Evolutionary conservation across 2,113 vertebrate species (phyloP), one percentile per base, ranked within the genome.

Genomic region (Pangasianodon gigas): DNA sequence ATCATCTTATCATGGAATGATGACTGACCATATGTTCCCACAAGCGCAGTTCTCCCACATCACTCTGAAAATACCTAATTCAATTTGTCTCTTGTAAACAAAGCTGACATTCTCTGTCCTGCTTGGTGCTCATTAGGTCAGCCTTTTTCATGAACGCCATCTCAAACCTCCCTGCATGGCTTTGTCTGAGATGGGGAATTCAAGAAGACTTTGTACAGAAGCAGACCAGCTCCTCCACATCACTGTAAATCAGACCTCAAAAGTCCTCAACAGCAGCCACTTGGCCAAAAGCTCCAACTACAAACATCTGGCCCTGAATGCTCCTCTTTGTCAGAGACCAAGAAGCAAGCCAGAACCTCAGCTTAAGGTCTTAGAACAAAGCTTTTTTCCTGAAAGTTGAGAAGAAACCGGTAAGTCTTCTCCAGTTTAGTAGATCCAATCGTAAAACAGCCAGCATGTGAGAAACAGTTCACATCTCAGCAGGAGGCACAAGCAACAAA

Each of bases 311-410:
- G 56, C 6, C n/a, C 18, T 29, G 24, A 79, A 60, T 8, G 48
- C 79, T 69, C 29, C 46, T n/a, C 21, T 58, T 77, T 44, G 11
- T 77, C 86, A 87, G 32, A 86, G 32, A 71, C 48, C 2, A 26
- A 74, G 67, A 16, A 60, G 11, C 13, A 54, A 29, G 54, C 52
- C 79, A 83, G 80, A 32, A 56, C 87, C 58, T 67, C 10, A 65
- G 14, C 32, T 88, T 83, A 44, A 84, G 82, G 54, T 82, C 82
- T 44, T 21, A 84, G 41, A 62, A 29, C 37, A 62, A 84, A 84
- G 56, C 37, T 60, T 87, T 14, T 24, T 67, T 84, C 51, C 48
- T 67, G 51, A 48, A 81, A 71, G 24, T 19, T 37, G 26, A 88
- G 26, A 60, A 85, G n/a, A 56, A n/a, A 51, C 14, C 6, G 2